These are phyloP conservation scores for Pseudorhombus dupliciocellatus DNA, from an alignment of 2,113 vertebrate genomes.

Conservation along the genomic window DNA sequence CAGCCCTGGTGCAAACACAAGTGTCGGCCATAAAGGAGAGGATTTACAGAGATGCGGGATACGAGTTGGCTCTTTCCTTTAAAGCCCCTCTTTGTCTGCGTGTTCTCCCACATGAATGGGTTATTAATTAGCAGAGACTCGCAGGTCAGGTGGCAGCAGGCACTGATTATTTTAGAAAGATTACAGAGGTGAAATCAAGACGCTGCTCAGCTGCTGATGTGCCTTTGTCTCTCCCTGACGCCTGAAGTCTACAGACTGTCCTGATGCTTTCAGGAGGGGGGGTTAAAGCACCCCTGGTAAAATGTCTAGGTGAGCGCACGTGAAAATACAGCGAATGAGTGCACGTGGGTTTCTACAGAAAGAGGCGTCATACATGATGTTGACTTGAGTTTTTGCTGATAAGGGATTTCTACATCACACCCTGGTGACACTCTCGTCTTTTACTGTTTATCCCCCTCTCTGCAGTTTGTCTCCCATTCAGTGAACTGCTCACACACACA, in stretches of 20 bases:
- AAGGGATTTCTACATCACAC: too few species aligned
- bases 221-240: not conserved
- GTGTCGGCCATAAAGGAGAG: constrained; percentile 58
- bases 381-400: too few species aligned
- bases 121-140: constrained; percentile 56
- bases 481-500: constrained; percentile 4
- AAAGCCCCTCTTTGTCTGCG: constrained; percentile 49
- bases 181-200: constrained; percentile 26
- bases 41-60: constrained; percentile 70
- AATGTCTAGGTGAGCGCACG: too few species aligned
- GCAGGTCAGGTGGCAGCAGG: constrained; percentile 32
- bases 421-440: not conserved
- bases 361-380: too few species aligned
- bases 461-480: constrained; percentile 11
- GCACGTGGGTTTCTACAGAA: too few species aligned
- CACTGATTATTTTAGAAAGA: constrained; percentile 40
- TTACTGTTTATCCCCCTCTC: not conserved
- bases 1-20: constrained; percentile 62
- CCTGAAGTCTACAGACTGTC: not conserved
- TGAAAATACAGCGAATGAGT: too few species aligned
- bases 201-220: constrained; percentile 12
- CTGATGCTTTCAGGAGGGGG: too few species aligned
- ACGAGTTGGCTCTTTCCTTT: constrained; percentile 44
- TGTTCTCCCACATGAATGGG: constrained; percentile 42
- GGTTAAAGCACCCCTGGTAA: too few species aligned